A percentile compares a stretch with the other conserved stretches of the same genome.
Conservation (phyloP, 2,797 vertebrate species). For the Xyrichtys novacula region DNA sequence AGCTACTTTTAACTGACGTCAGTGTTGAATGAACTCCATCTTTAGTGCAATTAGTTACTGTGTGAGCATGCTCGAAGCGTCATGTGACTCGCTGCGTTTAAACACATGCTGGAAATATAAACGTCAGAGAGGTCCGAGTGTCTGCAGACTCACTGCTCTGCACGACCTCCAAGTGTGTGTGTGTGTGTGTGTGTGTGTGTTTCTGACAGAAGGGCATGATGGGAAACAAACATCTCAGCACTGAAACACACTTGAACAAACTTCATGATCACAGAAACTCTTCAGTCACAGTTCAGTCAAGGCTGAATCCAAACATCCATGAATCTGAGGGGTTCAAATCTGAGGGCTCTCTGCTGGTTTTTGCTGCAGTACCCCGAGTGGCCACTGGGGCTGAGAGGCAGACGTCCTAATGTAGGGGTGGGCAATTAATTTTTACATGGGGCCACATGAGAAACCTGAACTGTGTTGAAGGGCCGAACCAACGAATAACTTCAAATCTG, state of each 20-base stretch:
- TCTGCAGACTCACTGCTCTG: not conserved
- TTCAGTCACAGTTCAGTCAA: not conserved
- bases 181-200: not conserved
- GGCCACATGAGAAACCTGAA: too few relatives aligned
- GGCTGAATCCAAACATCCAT: constrained; percentile 19
- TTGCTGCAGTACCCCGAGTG: too few relatives aligned
- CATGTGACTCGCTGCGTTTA: constrained; percentile 21
- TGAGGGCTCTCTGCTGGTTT: too few relatives aligned
- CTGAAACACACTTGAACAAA: not conserved
- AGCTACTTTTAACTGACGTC: constrained; percentile 61
- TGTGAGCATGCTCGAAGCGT: constrained; percentile 70
- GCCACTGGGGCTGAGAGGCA: too few relatives aligned
- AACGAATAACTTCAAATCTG: too few relatives aligned
- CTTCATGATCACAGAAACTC: not conserved
- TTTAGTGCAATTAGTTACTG: constrained; percentile 79
- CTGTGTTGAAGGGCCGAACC: too few relatives aligned
- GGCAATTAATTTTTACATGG: too few relatives aligned
- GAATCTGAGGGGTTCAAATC: not conserved
- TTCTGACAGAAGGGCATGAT: not conserved
- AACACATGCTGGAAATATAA: constrained; percentile 62
- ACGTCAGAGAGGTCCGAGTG: constrained; percentile 15
- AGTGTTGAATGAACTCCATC: constrained; percentile 68
- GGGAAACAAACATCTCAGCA: constrained; percentile 4
- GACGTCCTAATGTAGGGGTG: too few relatives aligned
- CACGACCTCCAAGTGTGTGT: not conserved